phyloP scores from a whole-genome alignment of 2,113 vertebrate species.

The Silurus glanis region DNA sequence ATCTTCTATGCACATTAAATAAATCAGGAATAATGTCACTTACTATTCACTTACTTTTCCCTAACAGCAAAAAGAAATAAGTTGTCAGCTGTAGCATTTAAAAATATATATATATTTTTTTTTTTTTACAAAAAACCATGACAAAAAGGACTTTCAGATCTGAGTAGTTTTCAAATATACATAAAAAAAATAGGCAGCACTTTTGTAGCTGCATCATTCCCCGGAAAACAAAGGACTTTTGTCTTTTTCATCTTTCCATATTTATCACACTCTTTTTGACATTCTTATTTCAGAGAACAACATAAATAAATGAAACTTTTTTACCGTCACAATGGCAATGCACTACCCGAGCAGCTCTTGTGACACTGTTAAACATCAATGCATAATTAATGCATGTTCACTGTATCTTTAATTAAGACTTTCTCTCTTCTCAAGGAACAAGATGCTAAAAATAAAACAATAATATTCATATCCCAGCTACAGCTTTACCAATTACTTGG shows the following conservation, averaged over 20 bases:
- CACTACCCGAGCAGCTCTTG: constrained; percentile 1
- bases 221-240: constrained; percentile 10
- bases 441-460: constrained; percentile 8
- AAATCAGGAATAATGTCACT: constrained; percentile 12
- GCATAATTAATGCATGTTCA: constrained; percentile 14
- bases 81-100: background rate
- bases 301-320: constrained; percentile 34
- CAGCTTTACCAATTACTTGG: background rate
- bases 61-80: constrained; percentile 17
- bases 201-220: background rate
- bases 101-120: constrained; percentile 1
- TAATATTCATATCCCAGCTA: background rate
- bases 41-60: constrained; percentile 24
- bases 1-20: constrained; percentile 23
- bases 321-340: constrained; percentile 3
- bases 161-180: constrained; percentile 9
- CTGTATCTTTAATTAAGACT: constrained; percentile 39
- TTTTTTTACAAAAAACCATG: background rate
- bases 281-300: background rate
- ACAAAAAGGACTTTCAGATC: constrained; percentile 14
- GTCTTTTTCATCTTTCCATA: too few species aligned
- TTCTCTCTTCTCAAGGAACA: constrained; percentile 29
- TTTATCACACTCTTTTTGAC: background rate
- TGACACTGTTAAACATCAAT: constrained; percentile 23
- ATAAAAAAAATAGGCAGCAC: constrained; percentile 5